phyloP scores from a whole-genome alignment of 2,888 invertebrate genomes.

The Drosophila robusta region DNA sequence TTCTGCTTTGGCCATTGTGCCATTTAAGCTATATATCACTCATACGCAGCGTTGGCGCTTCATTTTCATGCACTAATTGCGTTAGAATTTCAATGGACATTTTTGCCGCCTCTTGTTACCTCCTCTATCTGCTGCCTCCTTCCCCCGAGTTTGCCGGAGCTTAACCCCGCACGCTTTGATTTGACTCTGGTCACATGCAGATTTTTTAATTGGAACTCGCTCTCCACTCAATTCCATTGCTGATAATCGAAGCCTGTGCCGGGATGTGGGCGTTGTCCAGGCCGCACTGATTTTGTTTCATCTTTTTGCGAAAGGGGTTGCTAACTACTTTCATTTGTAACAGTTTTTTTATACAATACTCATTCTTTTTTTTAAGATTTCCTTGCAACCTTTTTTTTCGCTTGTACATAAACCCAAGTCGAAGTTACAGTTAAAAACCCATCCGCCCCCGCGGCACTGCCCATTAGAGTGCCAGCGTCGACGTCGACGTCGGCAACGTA shows the following conservation, averaged over 20 bases:
- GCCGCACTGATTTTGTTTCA: constrained; percentile 49
- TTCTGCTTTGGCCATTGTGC: constrained; percentile 48
- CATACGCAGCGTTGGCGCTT: constrained; percentile 76
- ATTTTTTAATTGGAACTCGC: constrained; percentile 75
- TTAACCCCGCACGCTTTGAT: constrained; percentile 56
- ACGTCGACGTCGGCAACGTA: constrained; percentile 64
- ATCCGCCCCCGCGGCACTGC: constrained; percentile 15
- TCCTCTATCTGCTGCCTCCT: too few relatives aligned
- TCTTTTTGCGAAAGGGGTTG: constrained; percentile 44
- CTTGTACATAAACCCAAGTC: constrained; percentile 65
- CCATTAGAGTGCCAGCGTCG: constrained; percentile 65
- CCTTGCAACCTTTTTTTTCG: constrained; percentile 60
- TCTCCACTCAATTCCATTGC: constrained; percentile 26
- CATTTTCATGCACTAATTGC: constrained; percentile 79
- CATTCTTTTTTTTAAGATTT: constrained; percentile 37
- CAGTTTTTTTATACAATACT: constrained; percentile 25
- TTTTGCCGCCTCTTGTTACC: constrained; percentile 1
- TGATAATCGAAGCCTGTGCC: constrained; percentile 50
- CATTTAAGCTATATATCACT: constrained; percentile 77
- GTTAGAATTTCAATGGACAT: constrained; percentile 74
- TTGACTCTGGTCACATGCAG: constrained; percentile 74
- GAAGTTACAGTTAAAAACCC: constrained; percentile 45
- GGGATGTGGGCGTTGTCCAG: constrained; percentile 37
- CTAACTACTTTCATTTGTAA: constrained; percentile 59
- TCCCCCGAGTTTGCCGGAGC: neutral